Conservation (phyloP, 2,888 invertebrate species). For the Acleris emargana region DNA sequence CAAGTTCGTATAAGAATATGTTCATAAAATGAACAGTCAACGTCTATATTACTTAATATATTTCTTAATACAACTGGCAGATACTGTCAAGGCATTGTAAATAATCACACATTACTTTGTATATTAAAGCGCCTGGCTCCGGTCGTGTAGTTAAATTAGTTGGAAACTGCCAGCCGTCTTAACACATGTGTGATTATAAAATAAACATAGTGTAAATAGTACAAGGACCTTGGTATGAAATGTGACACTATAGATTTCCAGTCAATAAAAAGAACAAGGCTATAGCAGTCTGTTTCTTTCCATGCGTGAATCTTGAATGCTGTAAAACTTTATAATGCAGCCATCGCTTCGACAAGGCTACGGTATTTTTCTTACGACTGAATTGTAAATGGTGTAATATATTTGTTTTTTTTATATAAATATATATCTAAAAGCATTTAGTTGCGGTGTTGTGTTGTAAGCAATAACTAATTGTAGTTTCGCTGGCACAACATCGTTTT, state of each 20-base stretch:
- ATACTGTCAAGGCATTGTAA: not conserved
- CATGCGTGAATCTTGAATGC: too few relatives aligned
- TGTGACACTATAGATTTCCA: too few relatives aligned
- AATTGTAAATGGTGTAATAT: constrained; percentile 72
- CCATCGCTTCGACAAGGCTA: constrained; percentile 49
- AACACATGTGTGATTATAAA: constrained; percentile 3
- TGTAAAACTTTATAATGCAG: too few relatives aligned
- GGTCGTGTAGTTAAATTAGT: too few relatives aligned
- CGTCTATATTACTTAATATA: too few relatives aligned
- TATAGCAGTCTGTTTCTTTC: too few relatives aligned
- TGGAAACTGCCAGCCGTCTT: too few relatives aligned
- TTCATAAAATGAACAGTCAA: not conserved
- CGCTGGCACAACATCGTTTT: constrained; percentile 18
- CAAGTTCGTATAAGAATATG: too few relatives aligned
- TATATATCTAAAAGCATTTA: constrained; percentile 57
- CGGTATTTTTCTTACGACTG: constrained; percentile 72
- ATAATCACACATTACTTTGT: not conserved
- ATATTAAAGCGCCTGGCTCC: not conserved
- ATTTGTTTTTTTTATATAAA: constrained; percentile 47
- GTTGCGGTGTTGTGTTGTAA: constrained; percentile 55
- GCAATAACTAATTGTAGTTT: not conserved
- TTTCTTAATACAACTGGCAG: not conserved
- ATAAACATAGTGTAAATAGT: constrained; percentile 49
- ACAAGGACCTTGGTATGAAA: constrained; percentile 18
- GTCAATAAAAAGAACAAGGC: too few relatives aligned